A percentile compares a stretch with the other conserved stretches of the same genome.
phyloP scores from a whole-genome alignment of 2,888 invertebrate species.

The Miltochrista miniata region DNA sequence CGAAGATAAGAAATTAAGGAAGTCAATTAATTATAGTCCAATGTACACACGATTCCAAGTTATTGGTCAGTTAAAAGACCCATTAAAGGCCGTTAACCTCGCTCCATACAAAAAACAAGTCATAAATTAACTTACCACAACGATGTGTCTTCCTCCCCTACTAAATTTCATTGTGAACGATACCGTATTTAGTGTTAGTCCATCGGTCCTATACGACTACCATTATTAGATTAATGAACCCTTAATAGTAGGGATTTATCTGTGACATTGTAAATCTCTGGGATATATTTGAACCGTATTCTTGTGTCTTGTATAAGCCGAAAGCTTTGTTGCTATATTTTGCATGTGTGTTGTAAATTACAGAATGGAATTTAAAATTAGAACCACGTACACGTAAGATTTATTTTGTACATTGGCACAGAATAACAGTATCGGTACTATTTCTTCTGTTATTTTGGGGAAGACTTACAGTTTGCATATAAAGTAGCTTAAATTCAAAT shows the following conservation, averaged over 20 bases:
- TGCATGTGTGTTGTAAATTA: neutral
- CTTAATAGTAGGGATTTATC: conserved; percentile 42
- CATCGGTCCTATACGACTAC: conserved; percentile 36
- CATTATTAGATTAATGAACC: conserved; percentile 42
- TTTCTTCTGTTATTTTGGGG: too few species aligned
- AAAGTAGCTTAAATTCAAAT: too few species aligned
- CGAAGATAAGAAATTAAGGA: neutral
- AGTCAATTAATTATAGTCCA: conserved; percentile 2
- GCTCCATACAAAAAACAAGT: conserved; percentile 74
- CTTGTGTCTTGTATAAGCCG: conserved; percentile 4
- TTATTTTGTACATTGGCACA: too few species aligned
- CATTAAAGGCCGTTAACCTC: conserved; percentile 75
- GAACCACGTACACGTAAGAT: neutral
- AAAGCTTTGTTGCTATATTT: neutral
- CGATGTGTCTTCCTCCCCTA: conserved; percentile 67
- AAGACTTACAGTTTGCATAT: too few species aligned
- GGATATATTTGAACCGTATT: conserved; percentile 8
- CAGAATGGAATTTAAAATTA: conserved; percentile 1
- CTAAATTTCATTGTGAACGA: conserved; percentile 54
- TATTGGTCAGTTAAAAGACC: conserved; percentile 70
- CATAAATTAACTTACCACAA: conserved; percentile 71
- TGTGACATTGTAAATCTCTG: conserved; percentile 28
- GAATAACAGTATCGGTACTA: too few species aligned
- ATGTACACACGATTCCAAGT: conserved; percentile 20
- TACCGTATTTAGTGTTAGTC: conserved; percentile 44